A percentile compares a stretch with the other conserved stretches of the same genome.
These are phyloP conservation scores for Orthonevra nobilis DNA, from an alignment of 2,888 invertebrate species.

Conservation along the genomic window DNA sequence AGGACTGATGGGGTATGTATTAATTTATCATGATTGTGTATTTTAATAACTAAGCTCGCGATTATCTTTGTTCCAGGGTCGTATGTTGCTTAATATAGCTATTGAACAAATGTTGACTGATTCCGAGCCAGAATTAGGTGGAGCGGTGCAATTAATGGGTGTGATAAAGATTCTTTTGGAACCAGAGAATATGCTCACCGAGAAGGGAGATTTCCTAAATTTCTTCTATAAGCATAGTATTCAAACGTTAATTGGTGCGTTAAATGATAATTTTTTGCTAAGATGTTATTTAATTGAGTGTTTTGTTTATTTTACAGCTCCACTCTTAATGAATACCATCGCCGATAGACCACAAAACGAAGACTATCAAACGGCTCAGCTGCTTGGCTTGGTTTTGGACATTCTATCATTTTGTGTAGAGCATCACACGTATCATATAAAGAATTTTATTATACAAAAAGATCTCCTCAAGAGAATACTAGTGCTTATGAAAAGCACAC, in stretches of 20 bases:
- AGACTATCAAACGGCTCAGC: conserved; percentile 97
- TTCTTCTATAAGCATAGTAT: conserved; percentile 99
- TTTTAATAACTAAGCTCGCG: background rate
- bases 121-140: conserved; percentile 97
- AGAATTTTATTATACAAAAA: conserved; percentile 98
- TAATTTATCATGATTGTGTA: background rate
- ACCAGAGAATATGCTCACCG: conserved; percentile 99
- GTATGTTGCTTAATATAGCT: conserved; percentile 95
- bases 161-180: conserved; percentile 95
- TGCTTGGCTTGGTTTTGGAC: conserved; percentile 96
- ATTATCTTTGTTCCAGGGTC: conserved; percentile 84
- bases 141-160: conserved; percentile 97
- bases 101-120: conserved; percentile 99
- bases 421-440: conserved; percentile 99
- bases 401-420: conserved; percentile 98
- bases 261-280: no score
- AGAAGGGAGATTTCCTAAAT: conserved; percentile 98
- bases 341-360: conserved; percentile 94
- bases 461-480: conserved; percentile 97
- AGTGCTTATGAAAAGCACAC: conserved; percentile 97
- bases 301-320: conserved; percentile 83
- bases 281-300: no score
- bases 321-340: conserved; percentile 95
- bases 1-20: conserved; percentile 91
- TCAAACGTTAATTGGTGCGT: conserved; percentile 92